Evolutionary conservation across 37 sponge, comb jelly and placozoan species (phyloP), one percentile per base, ranked within the genome.

Genomic region (Hexactinellida sp.): DNA sequence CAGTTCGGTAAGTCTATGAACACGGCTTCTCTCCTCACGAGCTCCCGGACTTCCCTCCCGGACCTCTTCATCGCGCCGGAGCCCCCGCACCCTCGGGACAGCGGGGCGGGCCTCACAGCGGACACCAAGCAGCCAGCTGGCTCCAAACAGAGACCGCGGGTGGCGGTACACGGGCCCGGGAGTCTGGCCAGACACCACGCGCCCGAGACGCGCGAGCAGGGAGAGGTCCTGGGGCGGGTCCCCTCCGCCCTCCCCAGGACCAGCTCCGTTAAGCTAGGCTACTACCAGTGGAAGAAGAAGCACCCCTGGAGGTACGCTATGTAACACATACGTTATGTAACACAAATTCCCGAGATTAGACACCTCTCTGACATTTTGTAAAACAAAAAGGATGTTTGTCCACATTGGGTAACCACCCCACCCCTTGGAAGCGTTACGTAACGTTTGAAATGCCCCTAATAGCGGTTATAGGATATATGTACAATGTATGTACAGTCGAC

Each of bases 11-110:
- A 32, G 30, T 63, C 76, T 7, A 63, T 63, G 76, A 63, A n/a
- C 76, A 63, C 76, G 30, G 76, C 76, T n/a, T 63, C 76, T 63
- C 76, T 63, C 76, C 76, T 63, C 25, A 63, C 76, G 32, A 63
- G 32, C 34, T 28, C 76, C 76, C 34, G 32, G 3, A 10, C 25
- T 23, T 25, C 76, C 13, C 76, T 63, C 76, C 76, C 76, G 5
- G 76, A 63, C 25, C 3, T 63, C 13, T 10, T n/a, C 76, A 23
- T 63, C 34, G 3, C 76, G 5, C 13, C 76, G 5, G 76, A 28
- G 13, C 30, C 3, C 5, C 76, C 76, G 76, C 76, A 63, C 3
- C 3, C 19, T n/a, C 3, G 30, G 13, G 76, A 63, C 30, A 63
- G 76, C 34, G 21, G 1, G 3, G 30, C 3, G 34, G 76, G 25